Percentiles rank a stretch among this genome's conserved stretches.
Evolutionary conservation across 1,140 invertebrate species (phyloP).

Genomic region (Heliconius nattereri): DNA sequence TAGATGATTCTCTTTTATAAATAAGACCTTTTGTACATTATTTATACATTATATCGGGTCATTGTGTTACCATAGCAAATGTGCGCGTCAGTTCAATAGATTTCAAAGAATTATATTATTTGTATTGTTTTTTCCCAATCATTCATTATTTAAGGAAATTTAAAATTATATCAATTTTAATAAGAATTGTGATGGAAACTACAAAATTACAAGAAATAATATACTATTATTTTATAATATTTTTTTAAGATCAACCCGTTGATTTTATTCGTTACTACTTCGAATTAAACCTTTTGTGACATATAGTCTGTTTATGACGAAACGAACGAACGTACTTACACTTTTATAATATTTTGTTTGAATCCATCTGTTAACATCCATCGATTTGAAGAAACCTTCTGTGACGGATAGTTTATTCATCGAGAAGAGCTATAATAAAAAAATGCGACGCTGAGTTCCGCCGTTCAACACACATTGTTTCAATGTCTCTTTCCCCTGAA

Average conservation of each 20-base stretch:
- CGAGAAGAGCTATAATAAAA: no score
- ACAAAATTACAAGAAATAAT: neutral
- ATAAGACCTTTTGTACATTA: neutral
- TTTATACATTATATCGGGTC: neutral
- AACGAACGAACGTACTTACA: no score
- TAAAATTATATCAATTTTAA: neutral
- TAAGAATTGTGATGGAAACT: neutral
- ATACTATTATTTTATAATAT: neutral
- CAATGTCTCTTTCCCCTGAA: no score
- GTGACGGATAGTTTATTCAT: no score
- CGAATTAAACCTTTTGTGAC: no score
- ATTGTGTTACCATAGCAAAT: neutral
- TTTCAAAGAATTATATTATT: neutral
- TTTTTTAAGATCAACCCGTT: neutral
- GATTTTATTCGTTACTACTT: no score
- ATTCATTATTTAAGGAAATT: neutral
- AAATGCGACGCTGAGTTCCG: no score
- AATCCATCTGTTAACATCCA: no score
- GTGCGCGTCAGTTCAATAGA: neutral
- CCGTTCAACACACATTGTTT: no score
- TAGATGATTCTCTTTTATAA: constrained; percentile 7
- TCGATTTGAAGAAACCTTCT: no score
- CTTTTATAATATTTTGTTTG: no score
- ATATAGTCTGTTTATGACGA: no score
- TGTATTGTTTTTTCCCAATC: neutral